phyloP scores from a whole-genome alignment of 1,140 invertebrate genomes.

The Sogatella furcifera region DNA sequence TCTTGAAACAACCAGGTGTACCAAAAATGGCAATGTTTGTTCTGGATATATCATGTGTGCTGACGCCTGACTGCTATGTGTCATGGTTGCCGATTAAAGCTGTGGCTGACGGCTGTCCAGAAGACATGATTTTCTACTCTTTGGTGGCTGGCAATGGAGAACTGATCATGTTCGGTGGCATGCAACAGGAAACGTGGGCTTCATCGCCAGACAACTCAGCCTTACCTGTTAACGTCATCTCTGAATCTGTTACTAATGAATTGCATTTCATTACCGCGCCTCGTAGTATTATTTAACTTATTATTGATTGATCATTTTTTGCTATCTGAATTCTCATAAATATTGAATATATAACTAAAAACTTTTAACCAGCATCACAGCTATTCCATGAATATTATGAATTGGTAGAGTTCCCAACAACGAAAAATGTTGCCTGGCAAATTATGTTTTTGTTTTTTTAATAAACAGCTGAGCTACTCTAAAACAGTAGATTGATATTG shows the following conservation, averaged over 20 bases:
- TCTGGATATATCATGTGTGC: conserved; percentile 67
- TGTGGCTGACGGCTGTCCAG: conserved; percentile 54
- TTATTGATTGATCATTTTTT: background rate
- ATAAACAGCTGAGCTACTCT: too few relatives aligned
- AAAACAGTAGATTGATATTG: too few relatives aligned
- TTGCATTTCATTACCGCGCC: conserved; percentile 68
- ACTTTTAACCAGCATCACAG: too few relatives aligned
- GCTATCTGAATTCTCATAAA: too few relatives aligned
- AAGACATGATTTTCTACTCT: conserved; percentile 83
- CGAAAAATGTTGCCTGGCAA: too few relatives aligned
- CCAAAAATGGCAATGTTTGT: conserved; percentile 63
- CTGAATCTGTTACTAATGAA: conserved; percentile 55
- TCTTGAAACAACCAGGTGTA: conserved; percentile 14
- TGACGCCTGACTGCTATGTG: conserved; percentile 45
- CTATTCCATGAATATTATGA: too few relatives aligned
- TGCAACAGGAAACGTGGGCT: conserved; percentile 58
- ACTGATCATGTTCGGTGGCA: conserved; percentile 89
- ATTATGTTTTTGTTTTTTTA: too few relatives aligned
- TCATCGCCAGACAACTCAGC: conserved; percentile 33
- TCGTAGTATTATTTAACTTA: conserved; percentile 8
- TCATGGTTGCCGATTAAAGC: conserved; percentile 66
- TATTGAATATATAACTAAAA: too few relatives aligned
- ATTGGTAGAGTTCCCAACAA: too few relatives aligned
- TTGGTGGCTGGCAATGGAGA: conserved; percentile 81
- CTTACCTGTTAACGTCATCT: conserved; percentile 23